Evolutionary conservation across 53 echinoderm and acorn worm species (phyloP), one percentile per base, ranked within the genome.

Genomic region (Echinarachnius parma): DNA sequence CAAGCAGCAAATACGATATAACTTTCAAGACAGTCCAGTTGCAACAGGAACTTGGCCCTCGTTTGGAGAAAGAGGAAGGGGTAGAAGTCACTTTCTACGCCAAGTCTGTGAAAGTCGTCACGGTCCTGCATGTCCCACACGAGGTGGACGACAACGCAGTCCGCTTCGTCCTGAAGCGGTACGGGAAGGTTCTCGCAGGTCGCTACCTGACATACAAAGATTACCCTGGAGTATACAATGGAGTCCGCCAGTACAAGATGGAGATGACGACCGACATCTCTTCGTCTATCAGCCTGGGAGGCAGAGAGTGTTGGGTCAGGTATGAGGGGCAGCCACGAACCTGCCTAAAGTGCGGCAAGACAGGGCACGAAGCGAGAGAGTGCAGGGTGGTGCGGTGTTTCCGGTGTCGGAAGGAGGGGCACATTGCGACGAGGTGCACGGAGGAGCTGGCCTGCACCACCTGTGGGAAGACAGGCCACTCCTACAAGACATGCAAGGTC

Each of bases 211-310:
- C 16, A 3, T 32, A 57, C 31, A 4, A 9, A 33, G 80, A 68
- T 0, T 45, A 66, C 39, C 80, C 80, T 0, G 25, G 16, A n/a
- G 46, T 72, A 4, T 81, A 53, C 29, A 81, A 81, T 34, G 81
- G 81, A 13, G 35, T 47, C 1, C 37, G 83, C 1, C 83, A 77
- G 29, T 83, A 83, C 26, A 26, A 29, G 22, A 65, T 83, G 58
- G 58, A 65, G 19, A 2, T 83, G 8, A 31, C 47, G 20, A 28
- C 3, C 1, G 50, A 74, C 21, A 75, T 81, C 9, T 75, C 74
- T 2, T 81, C 81, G 7, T 28, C 76, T 13, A 25, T 83, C 11
- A 46, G 64, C 30, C 19, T 76, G 4, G 76, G 81, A 11, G 57
- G 53, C 9, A 20, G 76, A 22, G 47, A 64, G 18, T 75, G 75